These are phyloP conservation scores for Berghia stephanieae DNA, from an alignment of 1,140 invertebrate species.

Conservation along the genomic window DNA sequence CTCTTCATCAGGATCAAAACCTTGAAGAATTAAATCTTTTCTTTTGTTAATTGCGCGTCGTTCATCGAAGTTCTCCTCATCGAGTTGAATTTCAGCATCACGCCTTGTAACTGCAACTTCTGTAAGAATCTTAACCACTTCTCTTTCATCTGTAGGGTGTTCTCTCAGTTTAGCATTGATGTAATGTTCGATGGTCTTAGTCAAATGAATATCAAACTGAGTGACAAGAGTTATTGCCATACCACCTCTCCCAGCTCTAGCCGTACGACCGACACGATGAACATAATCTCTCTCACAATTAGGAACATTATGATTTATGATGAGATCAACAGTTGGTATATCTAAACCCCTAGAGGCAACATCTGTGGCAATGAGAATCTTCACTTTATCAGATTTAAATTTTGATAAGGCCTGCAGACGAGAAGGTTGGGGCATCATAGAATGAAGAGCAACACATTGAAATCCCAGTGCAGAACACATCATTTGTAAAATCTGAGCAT, in stretches of 20 bases:
- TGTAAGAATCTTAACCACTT: conserved; percentile 86
- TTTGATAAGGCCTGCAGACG: conserved; percentile 61
- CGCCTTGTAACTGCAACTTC: conserved; percentile 90
- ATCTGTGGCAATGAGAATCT: conserved; percentile 67
- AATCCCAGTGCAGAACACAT: conserved; percentile 86
- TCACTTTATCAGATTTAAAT: conserved; percentile 66
- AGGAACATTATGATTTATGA: conserved; percentile 69
- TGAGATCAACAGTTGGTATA: conserved; percentile 67
- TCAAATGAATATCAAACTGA: conserved; percentile 86
- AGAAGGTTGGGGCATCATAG: conserved; percentile 71
- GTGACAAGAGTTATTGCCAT: conserved; percentile 88
- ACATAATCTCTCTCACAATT: conserved; percentile 66
- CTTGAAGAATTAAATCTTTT: conserved; percentile 87
- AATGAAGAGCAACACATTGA: conserved; percentile 78
- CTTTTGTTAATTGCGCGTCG: conserved; percentile 85
- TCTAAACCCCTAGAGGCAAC: conserved; percentile 67
- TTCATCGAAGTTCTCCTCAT: conserved; percentile 91
- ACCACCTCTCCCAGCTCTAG: conserved; percentile 65
- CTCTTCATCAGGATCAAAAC: conserved; percentile 63
- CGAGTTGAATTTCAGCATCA: conserved; percentile 90
- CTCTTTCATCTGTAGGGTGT: conserved; percentile 82
- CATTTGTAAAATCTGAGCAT: conserved; percentile 72
- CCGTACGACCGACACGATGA: conserved; percentile 67
- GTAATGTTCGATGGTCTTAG: conserved; percentile 85
- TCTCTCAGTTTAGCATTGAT: conserved; percentile 87